Conservation (phyloP, 2,797 vertebrate species). For the Pyrrhura leucotis region DNA sequence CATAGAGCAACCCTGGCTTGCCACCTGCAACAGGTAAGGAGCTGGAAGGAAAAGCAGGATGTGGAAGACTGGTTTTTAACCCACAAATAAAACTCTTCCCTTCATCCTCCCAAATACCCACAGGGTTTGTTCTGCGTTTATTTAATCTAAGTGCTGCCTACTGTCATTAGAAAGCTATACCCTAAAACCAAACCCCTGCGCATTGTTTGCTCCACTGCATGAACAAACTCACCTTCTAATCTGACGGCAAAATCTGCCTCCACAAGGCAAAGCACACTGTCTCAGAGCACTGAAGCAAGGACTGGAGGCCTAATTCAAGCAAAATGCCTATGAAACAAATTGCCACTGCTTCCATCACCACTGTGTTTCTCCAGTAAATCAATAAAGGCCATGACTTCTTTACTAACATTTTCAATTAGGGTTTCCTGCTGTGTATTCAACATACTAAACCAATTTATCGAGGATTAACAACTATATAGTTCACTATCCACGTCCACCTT, state of each 20-base stretch:
- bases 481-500: background rate
- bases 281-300: background rate
- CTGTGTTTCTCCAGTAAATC: slow-evolving; percentile 9
- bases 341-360: background rate
- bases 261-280: background rate
- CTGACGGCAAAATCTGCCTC: background rate
- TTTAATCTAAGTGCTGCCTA: background rate
- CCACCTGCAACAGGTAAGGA: slow-evolving; percentile 1
- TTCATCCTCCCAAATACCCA: background rate
- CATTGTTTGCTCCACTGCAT: rapidly evolving
- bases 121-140: background rate
- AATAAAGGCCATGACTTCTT: slow-evolving; percentile 47
- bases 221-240: background rate
- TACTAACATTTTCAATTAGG: slow-evolving; percentile 55
- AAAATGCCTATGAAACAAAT: background rate
- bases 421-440: slow-evolving; percentile 43
- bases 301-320: background rate
- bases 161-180: background rate
- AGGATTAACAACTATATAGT: slow-evolving; percentile 20
- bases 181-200: background rate
- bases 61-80: background rate
- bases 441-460: slow-evolving; percentile 32
- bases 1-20: background rate
- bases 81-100: slow-evolving; percentile 16
- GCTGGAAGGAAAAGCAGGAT: background rate